phyloP scores from a whole-genome alignment of 2,797 vertebrate species.

The Sebastes miniatus region DNA sequence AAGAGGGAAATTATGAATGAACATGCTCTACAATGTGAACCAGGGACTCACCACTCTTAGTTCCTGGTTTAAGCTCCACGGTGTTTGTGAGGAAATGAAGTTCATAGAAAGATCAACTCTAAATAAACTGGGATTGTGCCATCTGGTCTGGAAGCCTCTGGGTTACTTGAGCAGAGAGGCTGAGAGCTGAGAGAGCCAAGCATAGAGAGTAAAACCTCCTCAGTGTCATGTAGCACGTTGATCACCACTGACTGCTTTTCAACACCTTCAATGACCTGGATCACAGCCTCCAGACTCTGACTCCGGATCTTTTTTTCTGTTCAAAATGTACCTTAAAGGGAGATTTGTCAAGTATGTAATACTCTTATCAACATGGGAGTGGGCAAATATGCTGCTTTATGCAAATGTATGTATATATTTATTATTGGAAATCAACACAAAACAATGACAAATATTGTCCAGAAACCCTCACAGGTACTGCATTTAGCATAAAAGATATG shows the following conservation, averaged over 20 bases:
- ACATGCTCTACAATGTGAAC: not conserved
- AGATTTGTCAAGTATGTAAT: too few relatives aligned
- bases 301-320: too few relatives aligned
- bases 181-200: constrained; percentile 1
- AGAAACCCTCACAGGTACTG: too few relatives aligned
- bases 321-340: too few relatives aligned
- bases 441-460: too few relatives aligned
- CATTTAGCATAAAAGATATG: too few relatives aligned
- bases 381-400: too few relatives aligned
- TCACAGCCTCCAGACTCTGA: not conserved
- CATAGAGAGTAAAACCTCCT: not conserved
- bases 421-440: too few relatives aligned
- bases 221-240: constrained; percentile 28
- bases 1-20: not conserved
- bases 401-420: too few relatives aligned
- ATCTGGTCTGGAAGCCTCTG: constrained; percentile 6
- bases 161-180: constrained; percentile 1
- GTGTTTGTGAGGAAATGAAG: not conserved
- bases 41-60: not conserved
- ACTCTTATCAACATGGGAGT: too few relatives aligned
- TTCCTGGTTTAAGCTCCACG: too few relatives aligned
- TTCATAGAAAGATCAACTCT: constrained; percentile 6
- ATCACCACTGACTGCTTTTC: constrained; percentile 44
- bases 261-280: constrained; percentile 31
- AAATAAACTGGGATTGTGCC: not conserved